Base-by-base conservation (phyloP, 2,797 vertebrate species). In the Sebastes cheni region DNA sequence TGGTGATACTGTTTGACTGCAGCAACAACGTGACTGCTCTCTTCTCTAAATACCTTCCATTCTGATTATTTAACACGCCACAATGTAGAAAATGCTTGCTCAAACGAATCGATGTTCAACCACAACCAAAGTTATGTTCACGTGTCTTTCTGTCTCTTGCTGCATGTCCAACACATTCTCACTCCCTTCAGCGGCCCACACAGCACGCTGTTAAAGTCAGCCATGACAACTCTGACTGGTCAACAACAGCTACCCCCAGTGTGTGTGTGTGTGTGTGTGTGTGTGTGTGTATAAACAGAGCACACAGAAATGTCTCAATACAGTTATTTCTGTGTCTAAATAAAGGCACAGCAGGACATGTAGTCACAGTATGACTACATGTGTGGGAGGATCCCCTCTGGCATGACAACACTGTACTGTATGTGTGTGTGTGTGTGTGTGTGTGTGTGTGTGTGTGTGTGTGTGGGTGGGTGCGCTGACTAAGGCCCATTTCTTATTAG, bases 351-450 rank as follows among this genome's bases (percentile, higher is more conserved):
- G 42, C 5, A 71, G 67, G 62, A 79, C 76, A 46, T 46, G 42
- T 46, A 46, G 59, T 79, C 82, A 77, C 67, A 75, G 36, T 36
- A 36, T 83, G 76, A 84, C 58, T 66, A 54, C 58, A 79, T 74
- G 73, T 77, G 87, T 84, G 84, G 81, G 86, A 60, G 86, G 77
- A 83, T 73, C 27, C 39, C 71, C 46, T 67, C 46, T 6, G 29
- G 71, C 39, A 76, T 61, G 75, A 62, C 42, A 76, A 77, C 67
- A 61, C 20, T 58, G 32, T 68, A 27, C 64, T 80, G 29, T 10
- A 14, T 56, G 29, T 59, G 59, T 55, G 69, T 66, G 74, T 55
- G 67, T 55, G 29, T 58, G 59, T 54, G 64, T 66, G 67, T 55
- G 67, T 32, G 70, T 67, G 42, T 66, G 20, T 77, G 64, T 73